phyloP scores from a whole-genome alignment of 2,797 vertebrate species.

The Morus bassanus region DNA sequence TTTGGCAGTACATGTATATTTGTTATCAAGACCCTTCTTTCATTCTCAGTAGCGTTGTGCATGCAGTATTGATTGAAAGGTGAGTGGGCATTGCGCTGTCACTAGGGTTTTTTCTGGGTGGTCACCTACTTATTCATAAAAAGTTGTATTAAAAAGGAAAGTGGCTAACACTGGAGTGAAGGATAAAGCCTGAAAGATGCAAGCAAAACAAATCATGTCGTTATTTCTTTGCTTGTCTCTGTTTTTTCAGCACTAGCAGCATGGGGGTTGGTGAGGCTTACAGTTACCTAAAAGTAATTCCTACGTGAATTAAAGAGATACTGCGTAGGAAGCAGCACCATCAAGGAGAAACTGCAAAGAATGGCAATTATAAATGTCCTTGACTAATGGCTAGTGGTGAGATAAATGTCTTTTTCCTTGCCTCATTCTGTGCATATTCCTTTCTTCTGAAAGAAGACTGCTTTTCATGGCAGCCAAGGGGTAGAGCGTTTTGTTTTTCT shows the following conservation, averaged over 20 bases:
- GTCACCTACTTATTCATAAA: background rate
- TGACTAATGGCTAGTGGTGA: background rate
- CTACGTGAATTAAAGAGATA: background rate
- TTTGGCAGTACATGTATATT: background rate
- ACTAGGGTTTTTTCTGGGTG: background rate
- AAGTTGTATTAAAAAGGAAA: background rate
- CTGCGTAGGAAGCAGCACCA: background rate
- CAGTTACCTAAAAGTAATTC: background rate
- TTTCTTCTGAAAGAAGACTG: background rate
- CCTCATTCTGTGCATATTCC: background rate
- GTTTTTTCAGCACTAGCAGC: background rate
- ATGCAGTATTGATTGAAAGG: background rate
- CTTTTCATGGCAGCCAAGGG: background rate
- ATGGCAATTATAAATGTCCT: background rate
- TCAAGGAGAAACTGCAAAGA: background rate
- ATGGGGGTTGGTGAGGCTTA: background rate
- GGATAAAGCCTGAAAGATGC: background rate
- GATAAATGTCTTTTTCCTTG: background rate
- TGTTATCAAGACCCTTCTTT: background rate
- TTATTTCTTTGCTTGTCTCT: background rate
- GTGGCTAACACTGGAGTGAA: background rate
- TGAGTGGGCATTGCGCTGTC: background rate
- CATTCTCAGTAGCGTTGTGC: background rate
- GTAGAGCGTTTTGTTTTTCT: too few species aligned
- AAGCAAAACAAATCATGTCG: background rate